phyloP scores from a whole-genome alignment of 2,888 invertebrate genomes.

The Aethes cnicana region DNA sequence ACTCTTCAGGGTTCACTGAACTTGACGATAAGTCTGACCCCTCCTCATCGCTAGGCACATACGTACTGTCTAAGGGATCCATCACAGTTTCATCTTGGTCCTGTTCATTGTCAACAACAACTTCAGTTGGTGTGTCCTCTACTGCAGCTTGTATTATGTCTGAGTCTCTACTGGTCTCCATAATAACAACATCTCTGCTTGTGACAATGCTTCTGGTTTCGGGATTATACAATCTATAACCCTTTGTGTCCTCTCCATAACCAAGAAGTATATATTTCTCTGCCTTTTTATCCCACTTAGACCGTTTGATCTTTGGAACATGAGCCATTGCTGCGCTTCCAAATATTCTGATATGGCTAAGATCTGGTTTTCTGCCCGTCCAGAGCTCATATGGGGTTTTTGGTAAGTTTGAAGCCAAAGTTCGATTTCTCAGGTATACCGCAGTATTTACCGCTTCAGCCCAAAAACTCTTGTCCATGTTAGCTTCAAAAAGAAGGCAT shows the following conservation, averaged over 20 bases:
- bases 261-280: conserved; percentile 32
- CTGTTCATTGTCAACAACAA: conserved; percentile 1
- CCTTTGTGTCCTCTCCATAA: conserved; percentile 38
- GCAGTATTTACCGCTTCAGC: conserved; percentile 35
- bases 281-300: conserved; percentile 33
- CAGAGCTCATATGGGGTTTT: conserved; percentile 28
- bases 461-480: conserved; percentile 31
- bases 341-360: conserved; percentile 33
- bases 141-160: conserved; percentile 6
- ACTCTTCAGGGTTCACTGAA: no score
- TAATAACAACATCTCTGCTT: conserved; percentile 32
- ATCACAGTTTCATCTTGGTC: no score
- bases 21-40: no score
- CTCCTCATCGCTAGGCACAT: no score
- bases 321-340: conserved; percentile 31
- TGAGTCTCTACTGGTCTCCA: conserved; percentile 24
- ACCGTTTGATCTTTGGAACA: no score
- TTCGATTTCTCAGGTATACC: conserved; percentile 30
- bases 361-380: conserved; percentile 31
- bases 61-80: no score
- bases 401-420: conserved; percentile 11
- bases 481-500: conserved; percentile 31
- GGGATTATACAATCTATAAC: conserved; percentile 38
- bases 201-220: not conserved
- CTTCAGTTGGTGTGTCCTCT: conserved; percentile 21